Base-by-base conservation (phyloP, 2,888 invertebrate species). In the Eupithecia pulchellata region DNA sequence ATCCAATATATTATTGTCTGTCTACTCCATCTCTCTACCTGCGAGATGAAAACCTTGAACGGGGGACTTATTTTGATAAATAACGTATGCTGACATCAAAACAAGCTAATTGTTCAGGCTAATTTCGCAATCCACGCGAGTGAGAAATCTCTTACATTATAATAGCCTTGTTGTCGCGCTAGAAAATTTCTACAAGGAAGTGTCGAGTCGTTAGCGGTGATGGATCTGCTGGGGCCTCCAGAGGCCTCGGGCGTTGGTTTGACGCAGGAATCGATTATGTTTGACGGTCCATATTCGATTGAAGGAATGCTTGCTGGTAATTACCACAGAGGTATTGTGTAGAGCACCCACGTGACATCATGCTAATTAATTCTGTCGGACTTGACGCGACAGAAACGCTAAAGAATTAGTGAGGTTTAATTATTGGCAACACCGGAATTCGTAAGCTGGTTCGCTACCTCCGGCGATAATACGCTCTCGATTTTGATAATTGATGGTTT, bases 331-430 rank as follows among this genome's bases (percentile, higher is more conserved):
- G 85, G 84, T 86, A 84, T 86, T 86, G 84, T 82, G 80, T 82
- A 73, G 83, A 81, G 79, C 81, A 82, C 82, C 81, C 82, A 83
- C 87, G 84, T 89, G 90, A 90, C 90, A 88, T 82, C 83, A 82
- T 83, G 80, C 81, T 92, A 92, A 93, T 92, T 89, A 91, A 91
- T 90, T 89, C 89, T 91, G 93, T 92, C 91, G 77, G 80, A 81
- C 77, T 84, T 89, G 91, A 90, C 87, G 82, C 83, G 86, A 85
- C 85, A 84, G 81, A 84, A 85, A 86, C 82, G 80, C 79, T 78
- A 78, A 81, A 82, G 79, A 86, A 88, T 89, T 87, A 85, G 84
- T 83, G 83, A 82, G 83, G 86, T 89, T 87, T 89, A 88, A 89
- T 88, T 85, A 85, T 80, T 79, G 78, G 81, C 75, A 72, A 68